Percentiles rank a stretch among this genome's conserved stretches.
Conservation (phyloP, 2,888 invertebrate species). For the Hypselothyrea guttata region DNA sequence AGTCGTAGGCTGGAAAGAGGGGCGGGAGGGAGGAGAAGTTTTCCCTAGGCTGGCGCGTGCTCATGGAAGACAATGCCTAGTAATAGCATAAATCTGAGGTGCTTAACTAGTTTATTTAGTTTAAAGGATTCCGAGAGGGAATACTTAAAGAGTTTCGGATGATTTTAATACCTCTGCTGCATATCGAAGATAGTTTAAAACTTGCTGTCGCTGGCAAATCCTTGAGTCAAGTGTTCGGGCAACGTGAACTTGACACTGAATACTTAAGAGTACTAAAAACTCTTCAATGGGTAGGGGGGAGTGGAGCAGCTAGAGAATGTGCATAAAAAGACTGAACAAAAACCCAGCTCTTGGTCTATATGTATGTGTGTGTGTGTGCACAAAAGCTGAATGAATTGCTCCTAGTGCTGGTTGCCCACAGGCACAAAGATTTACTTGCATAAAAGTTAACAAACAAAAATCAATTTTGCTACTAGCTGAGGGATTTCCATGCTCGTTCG, state of each 20-base stretch:
- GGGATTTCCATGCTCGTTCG: not conserved
- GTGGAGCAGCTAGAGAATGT: not conserved
- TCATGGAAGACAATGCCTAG: constrained; percentile 19
- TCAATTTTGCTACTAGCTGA: constrained; percentile 46
- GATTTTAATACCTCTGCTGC: not conserved
- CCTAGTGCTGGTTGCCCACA: constrained; percentile 11
- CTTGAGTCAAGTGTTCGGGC: constrained; percentile 45
- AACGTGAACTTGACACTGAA: constrained; percentile 68
- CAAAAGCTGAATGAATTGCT: constrained; percentile 25
- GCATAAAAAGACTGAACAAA: not conserved
- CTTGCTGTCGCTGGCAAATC: constrained; percentile 29
- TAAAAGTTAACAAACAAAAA: constrained; percentile 64
- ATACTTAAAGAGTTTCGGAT: not conserved
- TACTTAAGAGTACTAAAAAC: constrained; percentile 41
- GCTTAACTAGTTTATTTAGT: constrained; percentile 1
- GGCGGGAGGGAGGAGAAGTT: not conserved
- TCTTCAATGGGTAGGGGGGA: constrained; percentile 2
- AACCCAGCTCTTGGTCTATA: not conserved
- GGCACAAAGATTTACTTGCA: constrained; percentile 52
- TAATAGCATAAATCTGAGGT: constrained; percentile 6
- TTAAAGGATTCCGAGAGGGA: not conserved
- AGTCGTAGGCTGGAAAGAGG: no score
- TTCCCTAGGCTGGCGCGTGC: constrained; percentile 3
- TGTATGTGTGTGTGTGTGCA: constrained; percentile 26
- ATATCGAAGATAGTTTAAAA: constrained; percentile 19